Evolutionary conservation across 2,888 invertebrate genomes (phyloP).

Genomic region (Bellardia pandia): DNA sequence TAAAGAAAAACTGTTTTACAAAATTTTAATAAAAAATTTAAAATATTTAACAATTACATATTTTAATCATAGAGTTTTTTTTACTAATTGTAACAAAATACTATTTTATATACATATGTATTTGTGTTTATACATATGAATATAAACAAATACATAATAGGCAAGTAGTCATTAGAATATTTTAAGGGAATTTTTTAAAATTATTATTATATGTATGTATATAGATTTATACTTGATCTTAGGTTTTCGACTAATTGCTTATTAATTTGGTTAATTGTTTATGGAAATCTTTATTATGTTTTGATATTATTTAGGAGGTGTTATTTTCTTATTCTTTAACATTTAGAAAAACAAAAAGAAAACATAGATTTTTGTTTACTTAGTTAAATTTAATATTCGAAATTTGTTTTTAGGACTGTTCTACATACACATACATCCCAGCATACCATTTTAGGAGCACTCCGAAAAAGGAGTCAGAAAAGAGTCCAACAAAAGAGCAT

Average conservation of each 20-base stretch:
- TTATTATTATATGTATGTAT: constrained; percentile 19
- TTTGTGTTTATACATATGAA: constrained; percentile 4
- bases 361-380: constrained; percentile 3
- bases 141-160: constrained; percentile 38
- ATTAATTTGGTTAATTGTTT: constrained; percentile 55
- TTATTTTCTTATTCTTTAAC: constrained; percentile 48
- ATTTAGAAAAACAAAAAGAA: constrained; percentile 29
- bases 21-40: constrained; percentile 15
- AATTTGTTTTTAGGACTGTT: constrained; percentile 20
- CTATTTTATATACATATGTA: constrained; percentile 21
- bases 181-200: constrained; percentile 4
- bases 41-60: constrained; percentile 43
- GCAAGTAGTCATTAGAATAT: constrained; percentile 41
- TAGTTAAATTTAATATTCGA: constrained; percentile 36
- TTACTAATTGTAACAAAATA: constrained; percentile 48
- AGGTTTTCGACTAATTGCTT: constrained; percentile 67
- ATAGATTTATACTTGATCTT: constrained; percentile 36
- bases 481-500: too few relatives aligned
- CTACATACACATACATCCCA: constrained; percentile 40
- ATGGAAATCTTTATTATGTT: constrained; percentile 26
- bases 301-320: neutral
- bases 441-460: too few relatives aligned
- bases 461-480: too few relatives aligned
- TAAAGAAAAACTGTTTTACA: neutral
- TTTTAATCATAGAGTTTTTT: constrained; percentile 47